phyloP scores from a whole-genome alignment of 2,113 vertebrate genomes.

The Tyrannus savana region DNA sequence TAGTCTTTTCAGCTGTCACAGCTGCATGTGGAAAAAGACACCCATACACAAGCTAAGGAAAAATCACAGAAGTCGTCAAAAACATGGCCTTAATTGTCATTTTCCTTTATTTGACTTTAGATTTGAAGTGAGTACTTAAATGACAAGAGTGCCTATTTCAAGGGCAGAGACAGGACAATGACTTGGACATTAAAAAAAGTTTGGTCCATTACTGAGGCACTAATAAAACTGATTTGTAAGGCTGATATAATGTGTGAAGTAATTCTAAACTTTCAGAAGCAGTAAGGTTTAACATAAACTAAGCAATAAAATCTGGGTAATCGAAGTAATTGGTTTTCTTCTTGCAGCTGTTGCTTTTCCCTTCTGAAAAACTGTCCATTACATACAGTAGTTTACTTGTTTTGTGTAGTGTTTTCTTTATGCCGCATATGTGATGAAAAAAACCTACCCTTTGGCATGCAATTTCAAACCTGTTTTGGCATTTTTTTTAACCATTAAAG shows the following conservation, averaged over 20 bases:
- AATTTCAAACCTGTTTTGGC: background rate
- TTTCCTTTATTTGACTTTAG: background rate
- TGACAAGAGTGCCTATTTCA: background rate
- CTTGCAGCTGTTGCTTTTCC: slow-evolving; percentile 55
- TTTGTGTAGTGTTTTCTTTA: background rate
- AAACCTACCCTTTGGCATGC: background rate
- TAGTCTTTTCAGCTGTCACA: background rate
- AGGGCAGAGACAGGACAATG: background rate
- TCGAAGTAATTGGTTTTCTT: slow-evolving; percentile 48
- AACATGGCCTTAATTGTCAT: background rate
- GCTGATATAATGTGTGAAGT: slow-evolving; percentile 52
- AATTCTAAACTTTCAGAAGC: slow-evolving; percentile 65
- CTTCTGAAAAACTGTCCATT: background rate
- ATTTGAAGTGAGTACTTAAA: background rate
- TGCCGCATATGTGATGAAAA: background rate
- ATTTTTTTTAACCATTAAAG: background rate
- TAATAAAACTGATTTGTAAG: slow-evolving; percentile 63
- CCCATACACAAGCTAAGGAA: background rate
- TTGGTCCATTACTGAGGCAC: background rate
- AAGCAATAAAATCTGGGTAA: slow-evolving; percentile 62
- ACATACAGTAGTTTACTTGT: background rate
- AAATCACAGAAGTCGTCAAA: background rate
- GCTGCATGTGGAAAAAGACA: background rate
- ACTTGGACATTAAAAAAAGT: background rate
- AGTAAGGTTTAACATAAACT: slow-evolving; percentile 53